Evolutionary conservation across 2,888 invertebrate species (phyloP), one percentile per base, ranked within the genome.

Genomic region (Tineola bisselliella): DNA sequence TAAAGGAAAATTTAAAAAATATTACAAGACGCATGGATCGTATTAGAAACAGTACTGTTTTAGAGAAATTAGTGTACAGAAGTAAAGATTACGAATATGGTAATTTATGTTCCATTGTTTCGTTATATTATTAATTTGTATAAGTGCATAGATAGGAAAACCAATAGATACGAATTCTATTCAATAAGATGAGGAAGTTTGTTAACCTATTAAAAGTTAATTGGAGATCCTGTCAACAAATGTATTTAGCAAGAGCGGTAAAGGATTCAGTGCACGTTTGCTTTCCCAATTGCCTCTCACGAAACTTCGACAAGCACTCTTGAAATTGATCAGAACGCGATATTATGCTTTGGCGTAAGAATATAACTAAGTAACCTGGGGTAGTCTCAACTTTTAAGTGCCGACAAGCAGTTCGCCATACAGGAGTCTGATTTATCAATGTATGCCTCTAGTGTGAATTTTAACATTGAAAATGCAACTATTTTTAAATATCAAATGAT

Each of bases 41-140:
- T 13, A 81, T 86, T 44, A 73, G 68, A 13, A 83, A 80, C 62
- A 76, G 66, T 31, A 77, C 78, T 0, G 76, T 81, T 62, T 61
- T 66, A 13, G 60, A 64, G n/a, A 76, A 68, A 56, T 66, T 86
- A 15, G 74, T 77, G 0, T 86, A 76, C 61, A 75, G 87, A 48
- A 82, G 74, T 63, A 84, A 86, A 68, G 87, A 87, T 64, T 87
- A 86, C 63, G 82, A 86, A 73, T 87, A 86, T 63, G 84, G 87
- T 86, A 66, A 61, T 12, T 38, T 38, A 6, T 31, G 5, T 31
- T 31, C 10, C n/a, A n/a, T n/a, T n/a, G n/a, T n/a, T n/a, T n/a
- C n/a, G n/a, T n/a, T n/a, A n/a, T n/a, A n/a, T n/a, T n/a, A n/a
- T n/a, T n/a, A n/a, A n/a, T n/a, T n/a, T n/a, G n/a, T n/a, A n/a